A percentile compares a stretch with the other conserved stretches of the same genome.
Evolutionary conservation across 2,797 vertebrate species (phyloP).

Genomic region (Tenualosa thibaudeaui): DNA sequence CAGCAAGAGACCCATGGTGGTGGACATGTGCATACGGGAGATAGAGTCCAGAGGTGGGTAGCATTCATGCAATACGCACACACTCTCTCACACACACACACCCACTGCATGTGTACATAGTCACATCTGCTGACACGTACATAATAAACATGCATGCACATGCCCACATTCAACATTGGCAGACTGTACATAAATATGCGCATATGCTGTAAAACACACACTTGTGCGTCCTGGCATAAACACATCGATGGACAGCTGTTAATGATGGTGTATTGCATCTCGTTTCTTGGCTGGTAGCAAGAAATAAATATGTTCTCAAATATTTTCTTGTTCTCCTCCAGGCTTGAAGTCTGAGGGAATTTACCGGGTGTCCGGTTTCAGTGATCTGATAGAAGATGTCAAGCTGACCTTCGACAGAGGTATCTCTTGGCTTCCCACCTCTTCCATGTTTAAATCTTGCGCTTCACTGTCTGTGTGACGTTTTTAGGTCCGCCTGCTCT

Average conservation of each 20-base stretch:
- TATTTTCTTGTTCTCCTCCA: slow-evolving; percentile 52
- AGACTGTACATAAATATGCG: background rate
- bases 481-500: background rate
- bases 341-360: slow-evolving; percentile 97
- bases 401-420: slow-evolving; percentile 98
- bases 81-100: background rate
- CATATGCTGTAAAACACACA: background rate
- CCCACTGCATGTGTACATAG: background rate
- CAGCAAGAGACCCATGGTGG: slow-evolving; percentile 95
- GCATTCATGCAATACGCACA: background rate
- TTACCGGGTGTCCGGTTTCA: slow-evolving; percentile 97
- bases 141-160: background rate
- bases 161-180: background rate
- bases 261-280: background rate
- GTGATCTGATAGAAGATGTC: slow-evolving; percentile 96
- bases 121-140: background rate
- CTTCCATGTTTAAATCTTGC: background rate
- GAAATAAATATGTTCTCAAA: background rate
- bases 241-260: background rate
- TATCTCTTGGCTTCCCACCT: slow-evolving; percentile 51
- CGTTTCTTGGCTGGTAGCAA: background rate
- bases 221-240: background rate
- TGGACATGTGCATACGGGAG: slow-evolving; percentile 99
- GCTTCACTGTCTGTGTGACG: background rate
- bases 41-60: slow-evolving; percentile 96